These are phyloP conservation scores for Macroglossus sobrinus DNA, from an alignment of 2,113 vertebrate genomes.

Conservation along the genomic window DNA sequence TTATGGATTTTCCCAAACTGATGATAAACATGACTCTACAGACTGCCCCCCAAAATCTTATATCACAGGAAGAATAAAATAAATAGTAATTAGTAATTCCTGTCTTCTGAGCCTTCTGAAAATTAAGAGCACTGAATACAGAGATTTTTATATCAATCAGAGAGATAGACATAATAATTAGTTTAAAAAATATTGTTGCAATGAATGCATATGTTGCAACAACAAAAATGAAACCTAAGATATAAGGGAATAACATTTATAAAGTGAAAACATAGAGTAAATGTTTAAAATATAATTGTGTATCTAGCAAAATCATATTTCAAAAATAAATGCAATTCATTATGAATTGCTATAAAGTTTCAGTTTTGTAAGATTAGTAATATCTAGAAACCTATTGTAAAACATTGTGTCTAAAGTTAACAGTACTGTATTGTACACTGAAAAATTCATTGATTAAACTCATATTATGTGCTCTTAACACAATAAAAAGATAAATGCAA, in stretches of 20 bases:
- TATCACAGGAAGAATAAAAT: neutral
- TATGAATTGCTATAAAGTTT: neutral
- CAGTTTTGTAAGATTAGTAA: neutral
- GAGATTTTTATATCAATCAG: neutral
- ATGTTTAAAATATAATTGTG: neutral
- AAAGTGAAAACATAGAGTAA: neutral
- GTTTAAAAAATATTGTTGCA: neutral
- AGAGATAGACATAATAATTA: neutral
- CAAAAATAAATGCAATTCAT: neutral
- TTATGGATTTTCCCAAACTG: neutral
- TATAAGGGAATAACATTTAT: neutral
- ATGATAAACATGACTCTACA: neutral
- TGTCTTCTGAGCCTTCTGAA: neutral
- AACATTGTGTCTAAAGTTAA: neutral
- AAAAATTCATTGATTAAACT: neutral
- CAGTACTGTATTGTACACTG: neutral
- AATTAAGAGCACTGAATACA: neutral
- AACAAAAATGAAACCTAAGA: neutral
- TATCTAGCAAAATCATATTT: neutral
- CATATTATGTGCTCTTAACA: neutral
- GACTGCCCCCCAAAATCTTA: neutral
- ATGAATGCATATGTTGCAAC: neutral
- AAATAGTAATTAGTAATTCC: neutral
- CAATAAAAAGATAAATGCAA: neutral
- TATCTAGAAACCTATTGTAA: neutral